Conservation (phyloP, 2,113 vertebrate species). For the Phasianus colchicus region DNA sequence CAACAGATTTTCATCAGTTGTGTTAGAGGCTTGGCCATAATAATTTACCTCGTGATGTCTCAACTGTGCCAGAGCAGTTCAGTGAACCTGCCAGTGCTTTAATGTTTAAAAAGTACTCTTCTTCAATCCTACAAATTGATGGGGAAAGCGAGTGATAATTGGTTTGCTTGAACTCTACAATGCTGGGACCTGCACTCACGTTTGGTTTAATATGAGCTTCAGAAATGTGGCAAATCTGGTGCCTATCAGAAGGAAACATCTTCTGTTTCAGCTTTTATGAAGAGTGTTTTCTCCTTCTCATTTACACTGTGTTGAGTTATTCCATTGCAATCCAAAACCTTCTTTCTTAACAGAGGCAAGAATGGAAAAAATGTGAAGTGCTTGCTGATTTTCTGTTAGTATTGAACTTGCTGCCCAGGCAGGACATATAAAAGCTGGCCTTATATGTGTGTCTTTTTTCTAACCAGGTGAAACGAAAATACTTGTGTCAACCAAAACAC, state of each 20-base stretch:
- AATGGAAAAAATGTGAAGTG: not conserved
- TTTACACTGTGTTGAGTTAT: not conserved
- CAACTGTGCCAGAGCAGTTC: not conserved
- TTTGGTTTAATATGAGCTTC: not conserved
- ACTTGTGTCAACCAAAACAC: constrained; percentile 82
- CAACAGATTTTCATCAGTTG: not conserved
- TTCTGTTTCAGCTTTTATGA: not conserved
- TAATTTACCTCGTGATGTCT: not conserved
- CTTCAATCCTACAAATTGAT: not conserved
- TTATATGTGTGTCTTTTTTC: fast-evolving
- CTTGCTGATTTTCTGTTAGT: not conserved
- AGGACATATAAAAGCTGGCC: not conserved
- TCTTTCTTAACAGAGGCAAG: not conserved
- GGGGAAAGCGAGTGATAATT: not conserved
- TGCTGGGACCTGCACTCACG: not conserved
- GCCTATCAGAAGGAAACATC: not conserved
- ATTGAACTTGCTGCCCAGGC: not conserved
- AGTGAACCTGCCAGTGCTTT: not conserved
- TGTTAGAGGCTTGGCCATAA: not conserved
- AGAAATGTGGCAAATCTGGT: not conserved
- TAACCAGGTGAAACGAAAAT: constrained; percentile 81
- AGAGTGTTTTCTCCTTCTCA: not conserved
- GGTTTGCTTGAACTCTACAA: not conserved
- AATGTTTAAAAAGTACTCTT: not conserved
- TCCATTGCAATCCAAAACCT: not conserved